Conservation (phyloP, 2,888 invertebrate species). For the Drosophila anomelani region DNA sequence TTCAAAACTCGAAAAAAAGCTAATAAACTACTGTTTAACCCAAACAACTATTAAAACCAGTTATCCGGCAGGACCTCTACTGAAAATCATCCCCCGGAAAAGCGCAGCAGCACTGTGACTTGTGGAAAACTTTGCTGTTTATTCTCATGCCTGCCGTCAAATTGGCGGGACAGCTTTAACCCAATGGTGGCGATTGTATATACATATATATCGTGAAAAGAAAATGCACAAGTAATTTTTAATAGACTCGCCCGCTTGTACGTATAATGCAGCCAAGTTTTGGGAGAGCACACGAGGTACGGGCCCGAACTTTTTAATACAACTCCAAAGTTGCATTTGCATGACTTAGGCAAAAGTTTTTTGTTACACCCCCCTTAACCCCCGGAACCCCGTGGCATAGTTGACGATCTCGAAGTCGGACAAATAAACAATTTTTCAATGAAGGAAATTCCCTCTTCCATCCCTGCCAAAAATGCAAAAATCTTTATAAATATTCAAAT, state of each 20-base stretch:
- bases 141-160: conserved; percentile 31
- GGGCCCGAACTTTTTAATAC: conserved; percentile 55
- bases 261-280: conserved; percentile 63
- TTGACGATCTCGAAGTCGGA: conserved; percentile 61
- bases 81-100: conserved; percentile 16
- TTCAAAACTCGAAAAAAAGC: background rate
- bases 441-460: conserved; percentile 49
- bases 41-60: conserved; percentile 27
- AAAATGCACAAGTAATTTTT: conserved; percentile 59
- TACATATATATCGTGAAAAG: conserved; percentile 15
- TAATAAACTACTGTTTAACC: conserved; percentile 11
- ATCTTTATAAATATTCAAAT: conserved; percentile 80
- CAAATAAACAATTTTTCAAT: conserved; percentile 79
- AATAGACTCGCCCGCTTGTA: conserved; percentile 68
- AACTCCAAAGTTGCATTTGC: conserved; percentile 72
- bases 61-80: conserved; percentile 9
- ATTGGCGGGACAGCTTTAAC: conserved; percentile 40
- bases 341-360: conserved; percentile 69
- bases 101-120: conserved; percentile 20
- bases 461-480: conserved; percentile 72
- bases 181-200: conserved; percentile 33
- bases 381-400: conserved; percentile 6
- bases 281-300: conserved; percentile 30
- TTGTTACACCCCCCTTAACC: conserved; percentile 50
- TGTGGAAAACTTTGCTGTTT: conserved; percentile 32